Percentiles rank a stretch among this genome's conserved stretches.
These are phyloP conservation scores for Pelecanoides urinatrix DNA, from an alignment of 2,113 vertebrate genomes.

Conservation along the genomic window DNA sequence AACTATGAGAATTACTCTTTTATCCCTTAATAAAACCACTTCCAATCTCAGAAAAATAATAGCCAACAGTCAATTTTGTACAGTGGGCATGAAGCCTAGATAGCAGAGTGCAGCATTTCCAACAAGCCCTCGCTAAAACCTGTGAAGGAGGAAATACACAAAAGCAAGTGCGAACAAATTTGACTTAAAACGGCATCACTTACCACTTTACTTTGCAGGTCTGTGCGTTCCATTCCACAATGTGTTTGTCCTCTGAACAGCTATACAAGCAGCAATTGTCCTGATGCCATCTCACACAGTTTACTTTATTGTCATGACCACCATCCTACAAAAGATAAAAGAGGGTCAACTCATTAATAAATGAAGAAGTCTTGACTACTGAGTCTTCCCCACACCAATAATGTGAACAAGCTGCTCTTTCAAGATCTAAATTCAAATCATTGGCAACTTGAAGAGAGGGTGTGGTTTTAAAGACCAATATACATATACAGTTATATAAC, in stretches of 20 bases:
- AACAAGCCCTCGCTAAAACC: background rate
- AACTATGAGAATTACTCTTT: background rate
- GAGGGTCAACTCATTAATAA: background rate
- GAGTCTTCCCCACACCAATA: background rate
- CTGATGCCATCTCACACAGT: slow-evolving; percentile 92
- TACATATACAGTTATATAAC: rapidly evolving
- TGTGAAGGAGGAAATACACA: background rate
- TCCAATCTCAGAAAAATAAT: background rate
- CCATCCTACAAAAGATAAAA: slow-evolving; percentile 75
- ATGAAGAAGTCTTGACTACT: background rate
- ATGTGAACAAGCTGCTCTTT: background rate
- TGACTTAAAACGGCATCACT: background rate
- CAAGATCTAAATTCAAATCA: background rate
- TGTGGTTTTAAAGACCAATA: background rate
- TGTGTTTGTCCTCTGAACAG: slow-evolving; percentile 92
- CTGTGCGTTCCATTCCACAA: slow-evolving; percentile 92
- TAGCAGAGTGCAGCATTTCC: background rate
- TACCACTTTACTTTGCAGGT: slow-evolving; percentile 90
- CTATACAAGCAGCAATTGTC: slow-evolving; percentile 88
- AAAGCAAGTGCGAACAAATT: rapidly evolving
- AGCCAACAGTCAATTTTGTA: background rate
- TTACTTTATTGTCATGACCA: slow-evolving; percentile 87
- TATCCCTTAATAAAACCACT: background rate
- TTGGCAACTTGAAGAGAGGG: background rate
- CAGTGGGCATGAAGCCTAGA: background rate